phyloP scores from a whole-genome alignment of 1,140 invertebrate species.

The Drosophila burlai region DNA sequence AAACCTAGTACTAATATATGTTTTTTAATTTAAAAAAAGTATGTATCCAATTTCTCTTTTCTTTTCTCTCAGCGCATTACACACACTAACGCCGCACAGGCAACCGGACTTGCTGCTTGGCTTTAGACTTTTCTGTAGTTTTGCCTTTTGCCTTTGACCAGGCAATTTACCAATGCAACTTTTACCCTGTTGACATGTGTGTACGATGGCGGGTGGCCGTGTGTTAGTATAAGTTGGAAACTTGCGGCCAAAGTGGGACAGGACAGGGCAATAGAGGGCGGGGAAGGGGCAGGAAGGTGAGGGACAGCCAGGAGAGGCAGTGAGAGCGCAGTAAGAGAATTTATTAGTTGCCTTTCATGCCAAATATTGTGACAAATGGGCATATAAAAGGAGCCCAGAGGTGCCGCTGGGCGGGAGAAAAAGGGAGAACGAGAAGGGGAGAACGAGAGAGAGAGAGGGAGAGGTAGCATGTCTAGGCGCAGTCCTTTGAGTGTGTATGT shows the following conservation, averaged over 20 bases:
- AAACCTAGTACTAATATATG: not conserved
- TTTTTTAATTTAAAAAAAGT: not conserved
- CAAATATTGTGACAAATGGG: conserved; percentile 79
- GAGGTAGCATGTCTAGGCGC: conserved; percentile 36
- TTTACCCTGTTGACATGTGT: conserved; percentile 51
- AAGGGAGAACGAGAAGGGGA: not conserved
- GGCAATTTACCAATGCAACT: conserved; percentile 58
- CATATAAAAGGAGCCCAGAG: conserved; percentile 63
- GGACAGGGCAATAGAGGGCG: conserved; percentile 1
- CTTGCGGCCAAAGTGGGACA: conserved; percentile 28
- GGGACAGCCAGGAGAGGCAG: conserved; percentile 4
- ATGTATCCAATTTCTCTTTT: not conserved
- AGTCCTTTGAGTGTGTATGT: conserved; percentile 3
- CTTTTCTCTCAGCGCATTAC: conserved; percentile 1
- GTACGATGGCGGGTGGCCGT: not conserved
- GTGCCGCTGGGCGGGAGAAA: conserved; percentile 8
- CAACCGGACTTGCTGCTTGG: conserved; percentile 16
- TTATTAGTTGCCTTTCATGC: conserved; percentile 76
- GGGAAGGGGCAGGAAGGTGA: not conserved
- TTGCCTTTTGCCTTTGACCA: conserved; percentile 37
- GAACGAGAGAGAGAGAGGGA: no score
- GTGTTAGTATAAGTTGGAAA: conserved; percentile 27
- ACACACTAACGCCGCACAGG: not conserved
- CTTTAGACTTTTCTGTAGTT: conserved; percentile 22
- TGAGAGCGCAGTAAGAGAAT: conserved; percentile 62